Conservation (phyloP, 2,113 vertebrate genomes). For the zebrafish (Danio rerio) region GRCz12tu NC_133179.1:23703001-23703500, state of each 20-base stretch:
- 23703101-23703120: too few species aligned
- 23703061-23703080: too few species aligned
- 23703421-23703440: slow-evolving; percentile 57
- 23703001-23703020: too few species aligned
- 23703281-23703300: neutral
- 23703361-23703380: neutral
- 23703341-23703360: slow-evolving; percentile 12
- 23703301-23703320: neutral
- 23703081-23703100: too few species aligned
- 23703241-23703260: neutral
- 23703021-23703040: too few species aligned
- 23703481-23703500: slow-evolving; percentile 67
- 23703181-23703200: neutral
- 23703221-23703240: neutral
- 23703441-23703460: slow-evolving; percentile 52
- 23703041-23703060: too few species aligned
- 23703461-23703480: slow-evolving; percentile 73
- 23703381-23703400: slow-evolving; percentile 45
- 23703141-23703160: too few species aligned
- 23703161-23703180: neutral
- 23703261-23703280: neutral
- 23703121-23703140: too few species aligned
- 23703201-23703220: neutral
- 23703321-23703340: neutral
- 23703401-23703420: slow-evolving; percentile 62